These are phyloP conservation scores for Scolopax mira DNA, from an alignment of 2,113 vertebrate genomes.

Conservation along the genomic window DNA sequence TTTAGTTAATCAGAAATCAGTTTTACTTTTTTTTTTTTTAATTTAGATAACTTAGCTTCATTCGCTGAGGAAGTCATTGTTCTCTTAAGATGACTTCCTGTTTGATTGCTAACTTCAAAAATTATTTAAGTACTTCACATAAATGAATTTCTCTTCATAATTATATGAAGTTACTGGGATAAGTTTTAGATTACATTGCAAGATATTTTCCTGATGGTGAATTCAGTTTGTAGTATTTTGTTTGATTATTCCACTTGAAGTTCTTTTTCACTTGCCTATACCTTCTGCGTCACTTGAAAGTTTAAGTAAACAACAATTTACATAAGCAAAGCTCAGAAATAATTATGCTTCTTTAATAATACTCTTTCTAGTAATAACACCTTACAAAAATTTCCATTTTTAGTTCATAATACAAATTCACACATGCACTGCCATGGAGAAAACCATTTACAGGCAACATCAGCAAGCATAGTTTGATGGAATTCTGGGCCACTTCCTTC, in stretches of 20 bases:
- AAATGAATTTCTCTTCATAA: not conserved
- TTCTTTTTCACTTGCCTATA: not conserved
- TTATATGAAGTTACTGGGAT: not conserved
- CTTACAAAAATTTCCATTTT: not conserved
- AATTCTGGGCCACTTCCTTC: not conserved
- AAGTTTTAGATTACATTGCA: not conserved
- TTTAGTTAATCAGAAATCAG: not conserved
- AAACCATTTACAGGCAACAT: not conserved
- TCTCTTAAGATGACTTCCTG: not conserved
- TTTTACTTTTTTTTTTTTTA: not conserved
- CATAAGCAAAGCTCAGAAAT: not conserved
- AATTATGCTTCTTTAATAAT: not conserved
- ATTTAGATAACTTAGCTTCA: not conserved
- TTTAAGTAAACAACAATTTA: slow-evolving; percentile 11
- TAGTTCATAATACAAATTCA: slow-evolving; percentile 12
- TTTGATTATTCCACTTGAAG: not conserved
- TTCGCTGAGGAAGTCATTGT: not conserved
- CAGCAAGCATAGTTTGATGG: not conserved
- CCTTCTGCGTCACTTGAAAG: not conserved
- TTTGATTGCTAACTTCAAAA: not conserved
- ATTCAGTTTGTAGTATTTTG: not conserved
- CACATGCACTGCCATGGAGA: not conserved
- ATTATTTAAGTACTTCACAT: not conserved
- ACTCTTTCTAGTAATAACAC: not conserved
- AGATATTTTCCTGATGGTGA: not conserved